These are phyloP conservation scores for Callosobruchus maculatus DNA, from an alignment of 2,888 invertebrate genomes.

Conservation along the genomic window DNA sequence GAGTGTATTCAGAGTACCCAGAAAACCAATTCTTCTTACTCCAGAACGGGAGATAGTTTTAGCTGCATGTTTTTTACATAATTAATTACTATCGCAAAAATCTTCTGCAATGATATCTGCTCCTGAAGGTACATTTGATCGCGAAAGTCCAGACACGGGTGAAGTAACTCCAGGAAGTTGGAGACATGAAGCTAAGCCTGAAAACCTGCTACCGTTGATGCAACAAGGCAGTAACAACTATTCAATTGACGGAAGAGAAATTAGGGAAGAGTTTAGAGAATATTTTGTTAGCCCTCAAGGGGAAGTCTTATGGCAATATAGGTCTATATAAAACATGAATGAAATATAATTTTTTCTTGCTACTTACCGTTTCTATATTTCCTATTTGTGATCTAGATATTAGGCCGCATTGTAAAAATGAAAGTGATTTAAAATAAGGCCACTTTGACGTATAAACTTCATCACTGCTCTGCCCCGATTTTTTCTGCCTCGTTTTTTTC, in stretches of 20 bases:
- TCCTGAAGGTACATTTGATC: constrained; percentile 20
- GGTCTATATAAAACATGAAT: background rate
- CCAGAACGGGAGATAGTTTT: too few relatives aligned
- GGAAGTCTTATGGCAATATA: too few relatives aligned
- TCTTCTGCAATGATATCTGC: constrained; percentile 16
- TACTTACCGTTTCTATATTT: constrained; percentile 1
- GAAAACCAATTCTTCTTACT: too few relatives aligned
- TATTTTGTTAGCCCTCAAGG: too few relatives aligned
- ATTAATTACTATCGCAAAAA: constrained; percentile 18
- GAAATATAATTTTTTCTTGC: background rate
- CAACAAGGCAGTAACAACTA: too few relatives aligned
- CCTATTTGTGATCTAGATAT: constrained; percentile 17
- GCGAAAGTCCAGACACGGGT: constrained; percentile 3
- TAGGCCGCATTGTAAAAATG: background rate
- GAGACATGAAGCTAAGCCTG: constrained; percentile 5
- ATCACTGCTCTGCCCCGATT: too few relatives aligned
- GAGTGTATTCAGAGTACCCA: too few relatives aligned
- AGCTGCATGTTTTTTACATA: constrained; percentile 15
- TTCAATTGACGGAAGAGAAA: too few relatives aligned
- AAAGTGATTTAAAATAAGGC: background rate
- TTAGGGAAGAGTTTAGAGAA: too few relatives aligned
- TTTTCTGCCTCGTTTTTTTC: too few relatives aligned
- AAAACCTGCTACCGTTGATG: too few relatives aligned
- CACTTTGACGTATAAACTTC: too few relatives aligned
- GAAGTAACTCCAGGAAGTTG: constrained; percentile 9